Percentiles rank a stretch among this genome's conserved stretches.
Evolutionary conservation across 2,113 vertebrate genomes (phyloP).

Genomic region (Lophotis ruficrista): DNA sequence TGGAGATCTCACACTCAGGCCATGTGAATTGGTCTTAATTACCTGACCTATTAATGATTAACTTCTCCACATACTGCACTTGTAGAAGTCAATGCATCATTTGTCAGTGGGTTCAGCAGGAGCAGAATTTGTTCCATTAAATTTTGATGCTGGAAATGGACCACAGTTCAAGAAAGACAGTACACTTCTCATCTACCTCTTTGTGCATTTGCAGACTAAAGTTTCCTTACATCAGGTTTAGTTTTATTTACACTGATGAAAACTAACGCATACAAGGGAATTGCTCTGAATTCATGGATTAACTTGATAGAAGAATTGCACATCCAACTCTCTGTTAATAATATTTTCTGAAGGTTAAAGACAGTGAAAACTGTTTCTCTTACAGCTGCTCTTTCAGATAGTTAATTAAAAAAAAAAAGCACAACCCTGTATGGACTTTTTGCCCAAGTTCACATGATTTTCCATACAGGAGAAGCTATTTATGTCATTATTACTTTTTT

Average conservation of each 20-base stretch:
- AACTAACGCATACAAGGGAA: background rate
- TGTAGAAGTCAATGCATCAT: background rate
- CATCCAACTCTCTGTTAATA: background rate
- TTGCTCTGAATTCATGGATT: background rate
- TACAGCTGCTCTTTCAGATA: background rate
- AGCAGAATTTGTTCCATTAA: background rate
- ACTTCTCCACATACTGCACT: background rate
- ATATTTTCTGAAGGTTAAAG: background rate
- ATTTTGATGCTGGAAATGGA: background rate
- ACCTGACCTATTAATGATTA: background rate
- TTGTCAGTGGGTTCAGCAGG: background rate
- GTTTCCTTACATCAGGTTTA: background rate
- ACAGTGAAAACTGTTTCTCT: background rate
- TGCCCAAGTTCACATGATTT: slow-evolving; percentile 37
- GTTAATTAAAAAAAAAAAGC: background rate
- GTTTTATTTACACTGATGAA: background rate
- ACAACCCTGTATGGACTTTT: background rate
- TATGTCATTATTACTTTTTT: background rate
- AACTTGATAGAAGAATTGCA: background rate
- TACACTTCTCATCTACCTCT: background rate
- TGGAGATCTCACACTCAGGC: fast-evolving
- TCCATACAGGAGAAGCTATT: background rate
- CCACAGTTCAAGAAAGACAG: background rate
- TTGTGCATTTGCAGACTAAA: background rate
- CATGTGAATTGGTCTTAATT: background rate